Evolutionary conservation across 2,888 invertebrate genomes (phyloP).

Genomic region (Rhopalosiphum nymphaeae): DNA sequence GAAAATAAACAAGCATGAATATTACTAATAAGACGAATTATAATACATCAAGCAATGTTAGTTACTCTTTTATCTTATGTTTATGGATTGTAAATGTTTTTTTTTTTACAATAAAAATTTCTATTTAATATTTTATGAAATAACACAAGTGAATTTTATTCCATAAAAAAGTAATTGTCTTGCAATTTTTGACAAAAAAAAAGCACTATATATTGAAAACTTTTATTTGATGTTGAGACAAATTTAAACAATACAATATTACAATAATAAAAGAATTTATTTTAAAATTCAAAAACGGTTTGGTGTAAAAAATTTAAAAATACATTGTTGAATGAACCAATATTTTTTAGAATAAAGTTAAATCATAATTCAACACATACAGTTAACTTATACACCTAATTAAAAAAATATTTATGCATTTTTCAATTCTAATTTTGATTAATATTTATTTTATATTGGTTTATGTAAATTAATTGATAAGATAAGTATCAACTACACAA

Average conservation of each 20-base stretch:
- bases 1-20: conserved; percentile 1
- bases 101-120: not conserved
- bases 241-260: not conserved
- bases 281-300: not conserved
- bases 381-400: not conserved
- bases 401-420: not conserved
- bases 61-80: not conserved
- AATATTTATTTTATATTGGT: not conserved
- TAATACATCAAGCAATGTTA: not conserved
- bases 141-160: not conserved
- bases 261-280: not conserved
- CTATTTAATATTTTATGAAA: not conserved
- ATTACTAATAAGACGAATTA: not conserved
- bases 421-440: not conserved
- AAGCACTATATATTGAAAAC: no score
- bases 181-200: not conserved
- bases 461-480: not conserved
- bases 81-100: not conserved
- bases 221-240: not conserved
- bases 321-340: not conserved
- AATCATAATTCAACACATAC: not conserved
- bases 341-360: not conserved
- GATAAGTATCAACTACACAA: not conserved
- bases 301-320: not conserved
- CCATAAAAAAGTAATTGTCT: not conserved